Percentiles rank a stretch among this genome's conserved stretches.
Evolutionary conservation across 2,113 vertebrate genomes (phyloP).

Genomic region (Oreamnos americanus): DNA sequence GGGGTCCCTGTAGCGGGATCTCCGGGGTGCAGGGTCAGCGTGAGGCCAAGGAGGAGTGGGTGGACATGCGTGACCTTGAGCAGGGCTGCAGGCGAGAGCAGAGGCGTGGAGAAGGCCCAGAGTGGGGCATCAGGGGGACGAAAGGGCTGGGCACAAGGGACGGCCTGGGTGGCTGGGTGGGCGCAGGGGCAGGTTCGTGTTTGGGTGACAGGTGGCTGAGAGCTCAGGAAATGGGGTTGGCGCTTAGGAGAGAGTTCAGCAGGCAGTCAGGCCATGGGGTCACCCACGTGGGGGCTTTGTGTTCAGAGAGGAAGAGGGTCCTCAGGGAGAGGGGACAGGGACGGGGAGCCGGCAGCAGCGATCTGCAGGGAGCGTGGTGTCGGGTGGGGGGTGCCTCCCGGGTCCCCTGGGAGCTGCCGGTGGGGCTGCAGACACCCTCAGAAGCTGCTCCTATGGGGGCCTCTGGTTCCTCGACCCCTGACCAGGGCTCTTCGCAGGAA

Average conservation of each 20-base stretch:
- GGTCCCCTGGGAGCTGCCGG: background rate
- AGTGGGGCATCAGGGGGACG: background rate
- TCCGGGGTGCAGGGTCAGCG: background rate
- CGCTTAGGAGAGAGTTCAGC: background rate
- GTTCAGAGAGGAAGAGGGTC: background rate
- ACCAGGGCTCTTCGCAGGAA: background rate
- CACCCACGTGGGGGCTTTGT: background rate
- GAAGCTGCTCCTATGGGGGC: background rate
- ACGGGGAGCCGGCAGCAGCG: accelerated
- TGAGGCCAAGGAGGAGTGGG: background rate
- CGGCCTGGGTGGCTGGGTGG: background rate
- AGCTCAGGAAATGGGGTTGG: background rate
- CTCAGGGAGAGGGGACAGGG: background rate
- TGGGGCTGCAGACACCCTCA: background rate
- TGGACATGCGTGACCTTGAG: background rate
- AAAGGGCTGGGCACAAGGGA: background rate
- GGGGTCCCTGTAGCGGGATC: background rate
- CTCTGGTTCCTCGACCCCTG: background rate
- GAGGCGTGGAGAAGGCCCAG: background rate
- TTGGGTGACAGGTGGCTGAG: background rate
- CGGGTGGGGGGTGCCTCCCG: too few relatives aligned
- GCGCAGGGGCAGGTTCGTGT: background rate
- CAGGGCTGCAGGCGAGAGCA: too few relatives aligned
- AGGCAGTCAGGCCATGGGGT: background rate
- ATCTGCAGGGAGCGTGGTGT: accelerated